phyloP scores from a whole-genome alignment of 2,113 vertebrate genomes.

The Callipepla californica region DNA sequence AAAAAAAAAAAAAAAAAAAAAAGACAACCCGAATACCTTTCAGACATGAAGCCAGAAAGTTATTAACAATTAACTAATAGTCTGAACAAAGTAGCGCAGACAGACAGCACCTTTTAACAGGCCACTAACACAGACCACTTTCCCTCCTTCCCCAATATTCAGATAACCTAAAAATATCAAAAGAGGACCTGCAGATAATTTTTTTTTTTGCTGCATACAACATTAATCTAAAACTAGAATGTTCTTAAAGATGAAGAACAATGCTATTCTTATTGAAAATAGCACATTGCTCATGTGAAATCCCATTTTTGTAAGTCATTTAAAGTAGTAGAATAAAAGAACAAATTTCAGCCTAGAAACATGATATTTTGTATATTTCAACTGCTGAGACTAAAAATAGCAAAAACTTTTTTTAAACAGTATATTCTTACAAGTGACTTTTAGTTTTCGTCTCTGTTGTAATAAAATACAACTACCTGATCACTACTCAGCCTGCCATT shows the following conservation, averaged over 20 bases:
- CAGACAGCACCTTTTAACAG: not conserved
- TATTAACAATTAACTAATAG: not conserved
- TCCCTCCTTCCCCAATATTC: not conserved
- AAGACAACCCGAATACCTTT: not conserved
- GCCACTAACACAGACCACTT: not conserved
- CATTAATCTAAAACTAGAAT: not conserved
- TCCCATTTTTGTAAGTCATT: not conserved
- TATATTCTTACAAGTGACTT: conserved; percentile 73
- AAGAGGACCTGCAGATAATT: not conserved
- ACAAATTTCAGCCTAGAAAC: not conserved
- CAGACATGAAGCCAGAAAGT: not conserved
- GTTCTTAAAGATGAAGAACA: not conserved
- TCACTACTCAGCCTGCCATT: conserved; percentile 73
- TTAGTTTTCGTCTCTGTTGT: conserved; percentile 59
- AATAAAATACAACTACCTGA: conserved; percentile 74
- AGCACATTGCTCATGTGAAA: not conserved
- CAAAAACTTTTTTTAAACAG: conserved; percentile 15
- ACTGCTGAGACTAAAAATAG: not conserved
- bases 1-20: not conserved
- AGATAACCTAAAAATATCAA: not conserved
- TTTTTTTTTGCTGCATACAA: not conserved
- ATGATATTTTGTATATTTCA: not conserved
- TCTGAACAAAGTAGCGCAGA: not conserved
- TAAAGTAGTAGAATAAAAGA: not conserved
- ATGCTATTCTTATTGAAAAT: not conserved